These are phyloP conservation scores for Ptilorrhoa leucosticta DNA, from an alignment of 2,113 vertebrate species.

Conservation along the genomic window DNA sequence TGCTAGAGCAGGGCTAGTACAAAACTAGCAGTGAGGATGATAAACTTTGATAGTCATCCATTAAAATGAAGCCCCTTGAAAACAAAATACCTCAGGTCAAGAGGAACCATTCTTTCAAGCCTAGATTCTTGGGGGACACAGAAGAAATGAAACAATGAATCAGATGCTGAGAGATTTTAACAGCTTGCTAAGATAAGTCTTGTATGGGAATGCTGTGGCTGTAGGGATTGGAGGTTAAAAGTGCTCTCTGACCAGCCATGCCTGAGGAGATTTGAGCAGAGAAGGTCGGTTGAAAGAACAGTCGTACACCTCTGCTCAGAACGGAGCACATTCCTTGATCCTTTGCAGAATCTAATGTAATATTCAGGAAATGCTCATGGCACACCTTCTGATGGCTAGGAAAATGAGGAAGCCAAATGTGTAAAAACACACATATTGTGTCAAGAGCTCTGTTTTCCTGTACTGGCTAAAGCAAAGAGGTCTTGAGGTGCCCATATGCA, in stretches of 20 bases:
- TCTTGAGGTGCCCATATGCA: background rate
- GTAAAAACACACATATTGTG: background rate
- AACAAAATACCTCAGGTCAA: background rate
- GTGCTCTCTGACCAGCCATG: background rate
- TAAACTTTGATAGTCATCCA: background rate
- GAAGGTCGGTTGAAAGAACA: background rate
- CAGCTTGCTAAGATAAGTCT: background rate
- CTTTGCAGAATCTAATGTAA: background rate
- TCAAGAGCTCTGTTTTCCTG: background rate
- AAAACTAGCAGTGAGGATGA: background rate
- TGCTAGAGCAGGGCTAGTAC: background rate
- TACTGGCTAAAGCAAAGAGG: background rate
- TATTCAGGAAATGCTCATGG: background rate
- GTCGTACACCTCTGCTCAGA: background rate
- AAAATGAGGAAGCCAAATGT: background rate
- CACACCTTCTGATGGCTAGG: background rate
- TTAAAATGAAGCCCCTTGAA: background rate
- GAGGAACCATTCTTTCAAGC: background rate
- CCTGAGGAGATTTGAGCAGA: background rate
- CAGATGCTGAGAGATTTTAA: background rate
- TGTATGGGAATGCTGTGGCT: background rate
- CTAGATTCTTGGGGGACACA: background rate
- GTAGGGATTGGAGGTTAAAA: background rate
- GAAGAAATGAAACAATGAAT: background rate
- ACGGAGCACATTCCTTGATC: background rate